A percentile compares a stretch with the other conserved stretches of the same genome.
phyloP scores from a whole-genome alignment of 2,113 vertebrate species.

The Mixornis gularis region DNA sequence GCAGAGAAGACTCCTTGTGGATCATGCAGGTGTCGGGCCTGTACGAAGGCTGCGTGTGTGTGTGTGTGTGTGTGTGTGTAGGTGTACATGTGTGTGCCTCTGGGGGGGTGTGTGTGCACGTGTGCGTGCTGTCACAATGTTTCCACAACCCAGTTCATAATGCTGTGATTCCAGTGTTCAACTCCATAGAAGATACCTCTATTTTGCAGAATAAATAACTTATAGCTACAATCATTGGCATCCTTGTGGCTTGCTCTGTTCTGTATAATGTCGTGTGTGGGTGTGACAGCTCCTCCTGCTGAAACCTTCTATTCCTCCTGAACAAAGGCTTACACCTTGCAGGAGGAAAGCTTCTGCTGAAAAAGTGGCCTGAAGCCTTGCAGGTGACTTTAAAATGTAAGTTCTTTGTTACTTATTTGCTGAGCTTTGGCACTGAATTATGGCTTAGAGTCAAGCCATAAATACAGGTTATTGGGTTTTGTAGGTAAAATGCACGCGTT shows the following conservation, averaged over 20 bases:
- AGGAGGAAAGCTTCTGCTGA: background rate
- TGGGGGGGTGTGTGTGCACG: background rate
- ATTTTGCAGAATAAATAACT: slow-evolving; percentile 71
- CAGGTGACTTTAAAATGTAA: background rate
- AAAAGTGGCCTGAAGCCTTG: background rate
- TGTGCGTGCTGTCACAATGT: slow-evolving; percentile 41
- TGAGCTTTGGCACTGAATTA: background rate
- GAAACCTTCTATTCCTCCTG: background rate
- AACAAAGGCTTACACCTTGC: background rate
- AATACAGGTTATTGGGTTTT: background rate
- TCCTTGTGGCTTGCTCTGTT: background rate
- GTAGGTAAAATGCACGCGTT: fast-evolving
- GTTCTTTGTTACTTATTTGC: background rate
- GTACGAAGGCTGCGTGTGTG: background rate
- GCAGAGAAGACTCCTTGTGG: background rate
- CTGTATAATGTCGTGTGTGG: background rate
- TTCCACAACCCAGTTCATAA: slow-evolving; percentile 37
- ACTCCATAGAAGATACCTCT: slow-evolving; percentile 63
- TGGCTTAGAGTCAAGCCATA: background rate
- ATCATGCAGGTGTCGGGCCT: background rate
- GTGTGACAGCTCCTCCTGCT: background rate
- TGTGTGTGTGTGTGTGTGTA: background rate
- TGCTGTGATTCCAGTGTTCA: slow-evolving; percentile 53
- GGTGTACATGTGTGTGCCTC: background rate
- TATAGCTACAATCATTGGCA: slow-evolving; percentile 38